Conservation (phyloP, 64 coral and sea anemone species). For the Stichodactyla helianthus region DNA sequence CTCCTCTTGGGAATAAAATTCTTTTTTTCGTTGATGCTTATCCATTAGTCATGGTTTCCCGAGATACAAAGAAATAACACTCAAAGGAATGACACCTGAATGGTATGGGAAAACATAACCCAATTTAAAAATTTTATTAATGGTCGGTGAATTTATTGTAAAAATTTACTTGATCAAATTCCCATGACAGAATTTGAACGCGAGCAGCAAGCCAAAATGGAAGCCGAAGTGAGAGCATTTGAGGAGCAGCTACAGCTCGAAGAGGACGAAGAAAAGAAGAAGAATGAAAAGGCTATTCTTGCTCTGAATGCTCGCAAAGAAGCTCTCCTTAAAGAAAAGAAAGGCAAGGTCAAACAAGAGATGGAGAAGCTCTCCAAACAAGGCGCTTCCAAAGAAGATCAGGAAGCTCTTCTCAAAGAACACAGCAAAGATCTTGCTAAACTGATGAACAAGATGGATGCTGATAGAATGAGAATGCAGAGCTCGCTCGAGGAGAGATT, state of each 20-base stretch:
- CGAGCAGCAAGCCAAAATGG: slow-evolving; percentile 52
- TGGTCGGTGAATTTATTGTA: neutral
- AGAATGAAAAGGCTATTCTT: slow-evolving; percentile 89
- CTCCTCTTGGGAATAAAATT: no score
- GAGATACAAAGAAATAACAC: no score
- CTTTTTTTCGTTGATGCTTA: no score
- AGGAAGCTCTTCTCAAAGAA: slow-evolving; percentile 92
- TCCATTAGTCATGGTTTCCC: no score
- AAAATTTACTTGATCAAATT: neutral
- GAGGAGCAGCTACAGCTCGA: slow-evolving; percentile 68
- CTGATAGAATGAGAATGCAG: slow-evolving; percentile 99
- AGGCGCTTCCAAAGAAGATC: slow-evolving; percentile 78
- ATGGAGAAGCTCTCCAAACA: slow-evolving; percentile 89
- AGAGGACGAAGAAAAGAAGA: slow-evolving; percentile 85
- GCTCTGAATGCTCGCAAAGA: slow-evolving; percentile 95
- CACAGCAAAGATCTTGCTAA: slow-evolving; percentile 95
- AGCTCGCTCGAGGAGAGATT: slow-evolving; percentile 92
- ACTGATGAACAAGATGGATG: slow-evolving; percentile 99
- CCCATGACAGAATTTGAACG: slow-evolving; percentile 77
- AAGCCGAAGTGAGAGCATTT: slow-evolving; percentile 57
- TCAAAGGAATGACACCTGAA: no score
- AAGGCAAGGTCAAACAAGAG: slow-evolving; percentile 92
- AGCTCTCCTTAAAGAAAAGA: slow-evolving; percentile 89
- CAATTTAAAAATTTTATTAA: neutral
- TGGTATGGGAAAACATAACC: no score